Base-by-base conservation (phyloP, 2,113 vertebrate genomes). In the Camelus bactrianus region DNA sequence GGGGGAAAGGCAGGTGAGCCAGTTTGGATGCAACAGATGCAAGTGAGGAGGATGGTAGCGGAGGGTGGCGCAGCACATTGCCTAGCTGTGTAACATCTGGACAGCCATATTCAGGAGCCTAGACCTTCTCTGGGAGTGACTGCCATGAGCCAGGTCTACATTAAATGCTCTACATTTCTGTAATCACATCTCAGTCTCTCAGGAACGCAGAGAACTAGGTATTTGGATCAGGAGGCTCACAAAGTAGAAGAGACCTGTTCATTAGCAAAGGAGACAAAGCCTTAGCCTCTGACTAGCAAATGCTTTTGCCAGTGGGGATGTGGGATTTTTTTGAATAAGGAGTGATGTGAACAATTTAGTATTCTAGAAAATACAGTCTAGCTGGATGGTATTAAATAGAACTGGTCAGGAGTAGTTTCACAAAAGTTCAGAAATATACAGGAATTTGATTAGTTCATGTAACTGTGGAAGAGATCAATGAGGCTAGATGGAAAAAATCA, bases 11-110 rank as follows among this genome's bases (percentile, higher is more conserved):
- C n/a, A 60, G 72, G 28, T 22, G 38, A 81, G 56, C 24, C 28
- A 35, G 14, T 20, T 6, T 58, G 88, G 19, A 30, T 24, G n/a
- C 3, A 20, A 42, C 0, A 50, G 50, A 89, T 26, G 3, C 24
- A 35, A 17, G 20, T 24, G 9, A 62, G 19, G 46, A n/a, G 35
- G n/a, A 0, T 0, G 8, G 11, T 17, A 22, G 5, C 46, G 0
- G 1, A 24, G 28, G 19, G 65, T 2, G n/a, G 56, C 28, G 9
- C 0, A 8, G 54, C 38, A 69, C 52, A 48, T 6, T 22, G n/a
- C 11, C 28, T 11, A 42, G 32, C 3, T 54, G 4, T 10, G 32
- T 26, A 83, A 62, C 17, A 58, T 62, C 35, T 12, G 16, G 30
- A 3, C 24, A 69, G 52, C 28, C 52, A 46, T 3, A 8, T 12